Conservation (phyloP, 2,797 vertebrate genomes). For the Sebastolobus alascanus region DNA sequence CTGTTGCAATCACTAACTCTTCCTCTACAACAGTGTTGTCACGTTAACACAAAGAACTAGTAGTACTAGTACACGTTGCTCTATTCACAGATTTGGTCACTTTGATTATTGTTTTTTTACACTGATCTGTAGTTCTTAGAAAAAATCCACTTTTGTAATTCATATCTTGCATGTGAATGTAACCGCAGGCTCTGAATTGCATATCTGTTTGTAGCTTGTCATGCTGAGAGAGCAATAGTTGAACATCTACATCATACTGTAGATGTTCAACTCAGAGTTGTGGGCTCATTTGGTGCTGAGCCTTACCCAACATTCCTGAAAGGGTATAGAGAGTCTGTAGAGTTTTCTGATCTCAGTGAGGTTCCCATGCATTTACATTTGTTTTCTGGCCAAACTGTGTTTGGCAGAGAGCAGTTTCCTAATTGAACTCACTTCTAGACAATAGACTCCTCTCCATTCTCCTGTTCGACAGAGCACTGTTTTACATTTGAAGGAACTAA, state of each 20-base stretch:
- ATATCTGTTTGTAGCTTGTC: constrained; percentile 13
- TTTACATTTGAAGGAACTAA: constrained; percentile 43
- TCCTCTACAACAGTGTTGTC: constrained; percentile 47
- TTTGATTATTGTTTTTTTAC: neutral
- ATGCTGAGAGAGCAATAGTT: constrained; percentile 38
- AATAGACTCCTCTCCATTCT: constrained; percentile 37
- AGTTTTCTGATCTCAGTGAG: constrained; percentile 61
- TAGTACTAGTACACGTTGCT: neutral
- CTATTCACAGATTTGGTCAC: neutral
- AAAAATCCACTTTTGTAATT: neutral
- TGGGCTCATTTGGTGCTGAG: constrained; percentile 58
- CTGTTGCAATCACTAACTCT: constrained; percentile 65
- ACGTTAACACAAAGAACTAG: constrained; percentile 4
- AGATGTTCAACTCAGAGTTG: constrained; percentile 43
- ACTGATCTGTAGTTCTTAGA: neutral
- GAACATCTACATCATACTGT: constrained; percentile 41
- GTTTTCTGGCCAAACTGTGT: constrained; percentile 60
- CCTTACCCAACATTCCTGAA: constrained; percentile 68
- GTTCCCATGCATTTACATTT: constrained; percentile 75
- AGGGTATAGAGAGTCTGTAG: constrained; percentile 48
- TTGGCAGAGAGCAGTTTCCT: constrained; percentile 51
- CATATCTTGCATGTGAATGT: neutral
- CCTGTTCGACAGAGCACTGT: constrained; percentile 2
- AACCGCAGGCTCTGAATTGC: neutral
- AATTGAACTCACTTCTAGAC: constrained; percentile 46